These are phyloP conservation scores for Pseudochirops cupreus DNA, from an alignment of 2,797 vertebrate species.

Conservation along the genomic window DNA sequence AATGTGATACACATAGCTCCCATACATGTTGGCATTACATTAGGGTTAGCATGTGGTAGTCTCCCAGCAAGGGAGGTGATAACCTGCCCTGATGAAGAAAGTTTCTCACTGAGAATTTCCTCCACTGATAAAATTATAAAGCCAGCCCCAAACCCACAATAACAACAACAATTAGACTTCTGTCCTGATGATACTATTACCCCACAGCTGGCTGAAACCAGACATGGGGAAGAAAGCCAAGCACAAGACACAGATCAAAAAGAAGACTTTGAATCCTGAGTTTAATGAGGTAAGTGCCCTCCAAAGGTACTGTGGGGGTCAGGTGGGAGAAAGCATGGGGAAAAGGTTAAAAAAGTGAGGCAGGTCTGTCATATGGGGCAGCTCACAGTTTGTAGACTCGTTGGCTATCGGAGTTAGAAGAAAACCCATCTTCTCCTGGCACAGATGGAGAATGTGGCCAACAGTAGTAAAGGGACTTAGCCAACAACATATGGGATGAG, in stretches of 20 bases:
- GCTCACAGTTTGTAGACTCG: neutral
- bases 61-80: slow-evolving; percentile 79
- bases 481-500: neutral
- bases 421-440: neutral
- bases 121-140: neutral
- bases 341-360: neutral
- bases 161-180: neutral
- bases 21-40: slow-evolving; percentile 88
- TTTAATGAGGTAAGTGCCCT: slow-evolving; percentile 93
- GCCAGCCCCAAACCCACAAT: neutral
- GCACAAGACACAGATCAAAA: slow-evolving; percentile 98
- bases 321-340: neutral
- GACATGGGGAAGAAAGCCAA: slow-evolving; percentile 99
- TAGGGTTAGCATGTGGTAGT: slow-evolving; percentile 92
- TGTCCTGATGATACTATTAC: slow-evolving; percentile 53
- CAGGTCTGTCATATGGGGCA: neutral
- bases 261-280: slow-evolving; percentile 98
- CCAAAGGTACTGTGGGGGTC: accelerated
- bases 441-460: neutral
- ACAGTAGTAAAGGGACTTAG: neutral
- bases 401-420: neutral
- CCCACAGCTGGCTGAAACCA: slow-evolving; percentile 94
- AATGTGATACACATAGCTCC: neutral
- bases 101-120: neutral
- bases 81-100: neutral